A percentile compares a stretch with the other conserved stretches of the same genome.
Conservation (phyloP, 2,888 invertebrate genomes). For the Scaptomyza caliginosa region DNA sequence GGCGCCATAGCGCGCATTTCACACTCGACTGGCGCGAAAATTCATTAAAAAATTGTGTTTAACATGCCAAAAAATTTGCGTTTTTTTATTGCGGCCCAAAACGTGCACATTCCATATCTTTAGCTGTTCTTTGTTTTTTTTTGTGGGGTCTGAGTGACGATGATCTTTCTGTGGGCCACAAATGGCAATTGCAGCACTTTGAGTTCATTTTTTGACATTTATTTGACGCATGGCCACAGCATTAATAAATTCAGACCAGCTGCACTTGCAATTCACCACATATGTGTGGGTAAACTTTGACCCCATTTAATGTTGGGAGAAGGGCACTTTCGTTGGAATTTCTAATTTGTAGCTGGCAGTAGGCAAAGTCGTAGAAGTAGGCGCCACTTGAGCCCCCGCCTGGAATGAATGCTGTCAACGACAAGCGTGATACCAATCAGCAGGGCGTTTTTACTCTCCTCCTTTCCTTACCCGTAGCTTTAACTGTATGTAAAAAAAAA, state of each 20-base stretch:
- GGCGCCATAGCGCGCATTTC: slow-evolving; percentile 71
- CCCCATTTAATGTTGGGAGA: slow-evolving; percentile 35
- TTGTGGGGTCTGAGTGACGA: neutral
- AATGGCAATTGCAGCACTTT: slow-evolving; percentile 59
- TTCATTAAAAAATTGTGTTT: slow-evolving; percentile 79
- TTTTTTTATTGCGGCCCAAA: slow-evolving; percentile 61
- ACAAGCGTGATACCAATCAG: slow-evolving; percentile 76
- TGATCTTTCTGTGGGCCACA: slow-evolving; percentile 5
- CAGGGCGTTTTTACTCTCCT: slow-evolving; percentile 19
- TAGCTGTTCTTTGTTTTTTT: neutral
- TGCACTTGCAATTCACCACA: slow-evolving; percentile 43
- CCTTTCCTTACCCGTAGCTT: neutral
- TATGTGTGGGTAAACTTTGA: slow-evolving; percentile 21
- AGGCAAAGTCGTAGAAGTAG: slow-evolving; percentile 18
- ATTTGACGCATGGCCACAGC: slow-evolving; percentile 77
- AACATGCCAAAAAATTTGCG: slow-evolving; percentile 60
- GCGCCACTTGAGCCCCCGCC: slow-evolving; percentile 42
- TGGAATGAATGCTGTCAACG: slow-evolving; percentile 80
- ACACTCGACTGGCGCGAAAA: slow-evolving; percentile 83
- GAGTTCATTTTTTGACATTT: slow-evolving; percentile 79
- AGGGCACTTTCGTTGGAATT: slow-evolving; percentile 55
- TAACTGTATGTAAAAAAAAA: slow-evolving; percentile 57
- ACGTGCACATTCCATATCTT: slow-evolving; percentile 44
- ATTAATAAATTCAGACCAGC: slow-evolving; percentile 64
- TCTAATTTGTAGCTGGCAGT: slow-evolving; percentile 52